Evolutionary conservation across 2,888 invertebrate species (phyloP), one percentile per base, ranked within the genome.

Genomic region (Neoitamus cyanurus): DNA sequence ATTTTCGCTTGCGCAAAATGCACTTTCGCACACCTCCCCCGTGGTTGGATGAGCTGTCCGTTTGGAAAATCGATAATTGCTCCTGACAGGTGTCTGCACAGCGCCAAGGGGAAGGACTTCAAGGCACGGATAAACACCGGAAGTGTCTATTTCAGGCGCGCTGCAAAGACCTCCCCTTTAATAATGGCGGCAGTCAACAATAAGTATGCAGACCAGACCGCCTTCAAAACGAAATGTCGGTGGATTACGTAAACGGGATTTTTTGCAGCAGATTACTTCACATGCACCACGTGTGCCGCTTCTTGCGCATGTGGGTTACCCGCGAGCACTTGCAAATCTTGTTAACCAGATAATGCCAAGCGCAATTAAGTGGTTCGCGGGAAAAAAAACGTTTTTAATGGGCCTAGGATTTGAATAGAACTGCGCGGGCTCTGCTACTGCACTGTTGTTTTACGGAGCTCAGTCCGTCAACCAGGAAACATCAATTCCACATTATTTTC

Each of bases 401-500:
- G 69, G 30, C 28, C 31, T 69, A 69, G n/a, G 11, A 73, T 36
- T 73, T 73, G 73, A 73, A 36, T 73, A 36, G 15, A 13, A 34
- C 7, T 73, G 1, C 20, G 31, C 28, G 36, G 5, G 6, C 36
- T 11, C 15, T 20, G n/a, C 13, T 1, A 15, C 9, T 15, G 37
- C 13, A n/a, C 28, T 36, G 20, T n/a, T 15, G 25, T 36, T 36
- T 11, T 20, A 73, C n/a, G 11, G n/a, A 4, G 31, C 30, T 70
- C 25, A 20, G 70, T 31, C 70, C 70, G 70, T 70, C 31, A 70
- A 70, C 73, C 73, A 36, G 36, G 73, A 73, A 73, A 73, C 73
- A 20, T 73, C 73, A 73, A 73, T 73, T 73, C 34, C 31, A 73
- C 36, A 73, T 73, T 73, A 73, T 31, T 73, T 73, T 73, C 31